Percentiles rank a stretch among this genome's conserved stretches.
Conservation (phyloP, 2,113 vertebrate species). For the Chloroceryle aenea region DNA sequence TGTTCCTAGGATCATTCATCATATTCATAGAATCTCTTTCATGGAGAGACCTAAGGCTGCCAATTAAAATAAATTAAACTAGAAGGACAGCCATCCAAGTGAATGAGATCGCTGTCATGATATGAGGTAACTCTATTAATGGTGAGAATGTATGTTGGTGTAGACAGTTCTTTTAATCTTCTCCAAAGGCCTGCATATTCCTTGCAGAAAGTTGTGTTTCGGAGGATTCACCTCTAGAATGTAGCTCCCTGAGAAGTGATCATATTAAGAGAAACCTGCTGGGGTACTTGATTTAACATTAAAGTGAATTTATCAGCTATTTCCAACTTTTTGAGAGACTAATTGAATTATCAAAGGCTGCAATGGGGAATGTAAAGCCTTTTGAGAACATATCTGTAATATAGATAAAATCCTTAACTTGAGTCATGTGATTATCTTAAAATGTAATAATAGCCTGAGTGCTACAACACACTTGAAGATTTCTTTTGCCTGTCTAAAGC, state of each 20-base stretch:
- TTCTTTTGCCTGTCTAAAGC: not conserved
- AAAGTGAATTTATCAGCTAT: conserved; percentile 63
- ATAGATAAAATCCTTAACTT: conserved; percentile 46
- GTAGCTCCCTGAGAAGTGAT: conserved; percentile 39
- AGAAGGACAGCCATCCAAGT: not conserved
- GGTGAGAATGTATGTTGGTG: not conserved
- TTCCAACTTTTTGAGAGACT: conserved; percentile 45
- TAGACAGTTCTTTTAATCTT: conserved; percentile 51
- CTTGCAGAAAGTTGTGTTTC: conserved; percentile 16
- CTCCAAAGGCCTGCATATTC: not conserved
- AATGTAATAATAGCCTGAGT: not conserved
- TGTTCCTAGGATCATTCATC: not conserved
- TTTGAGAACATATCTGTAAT: conserved; percentile 44
- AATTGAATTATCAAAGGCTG: conserved; percentile 62
- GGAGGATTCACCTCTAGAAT: conserved; percentile 27
- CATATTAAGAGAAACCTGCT: conserved; percentile 52
- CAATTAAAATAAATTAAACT: conserved; percentile 55
- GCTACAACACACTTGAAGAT: not conserved
- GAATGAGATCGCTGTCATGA: conserved; percentile 13
- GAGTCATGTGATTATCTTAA: not conserved
- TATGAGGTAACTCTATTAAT: conserved; percentile 54
- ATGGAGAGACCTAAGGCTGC: not conserved
- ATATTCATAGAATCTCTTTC: conserved; percentile 13
- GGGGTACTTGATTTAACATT: conserved; percentile 41
- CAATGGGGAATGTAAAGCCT: conserved; percentile 24